Evolutionary conservation across 2,888 invertebrate species (phyloP).

Genomic region (Phlogophora meticulosa): DNA sequence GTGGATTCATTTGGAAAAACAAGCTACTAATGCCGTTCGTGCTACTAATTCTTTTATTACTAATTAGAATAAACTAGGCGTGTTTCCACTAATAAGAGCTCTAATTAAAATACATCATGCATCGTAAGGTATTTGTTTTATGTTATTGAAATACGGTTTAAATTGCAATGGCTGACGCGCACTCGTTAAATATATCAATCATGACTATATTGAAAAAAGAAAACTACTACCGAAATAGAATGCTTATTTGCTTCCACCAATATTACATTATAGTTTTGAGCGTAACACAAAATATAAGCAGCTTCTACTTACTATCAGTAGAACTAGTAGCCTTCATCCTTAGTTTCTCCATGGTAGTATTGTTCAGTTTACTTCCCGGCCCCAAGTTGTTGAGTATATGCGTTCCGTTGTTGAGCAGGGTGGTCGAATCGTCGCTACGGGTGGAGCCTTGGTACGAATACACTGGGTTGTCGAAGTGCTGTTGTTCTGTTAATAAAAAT

Average conservation of each 20-base stretch:
- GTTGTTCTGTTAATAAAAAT: constrained; percentile 91
- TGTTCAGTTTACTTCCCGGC: constrained; percentile 87
- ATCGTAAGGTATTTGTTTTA: too few species aligned
- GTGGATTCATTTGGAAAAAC: not conserved
- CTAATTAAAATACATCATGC: too few species aligned
- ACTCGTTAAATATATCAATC: too few species aligned
- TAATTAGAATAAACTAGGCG: too few species aligned
- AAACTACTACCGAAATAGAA: too few species aligned
- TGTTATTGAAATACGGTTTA: too few species aligned
- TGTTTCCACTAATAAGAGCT: too few species aligned
- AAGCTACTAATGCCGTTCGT: not conserved
- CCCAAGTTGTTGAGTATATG: constrained; percentile 92
- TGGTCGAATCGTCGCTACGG: constrained; percentile 90
- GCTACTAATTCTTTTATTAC: not conserved
- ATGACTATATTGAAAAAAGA: too few species aligned
- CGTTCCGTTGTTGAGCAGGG: constrained; percentile 90
- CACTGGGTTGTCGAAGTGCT: constrained; percentile 98
- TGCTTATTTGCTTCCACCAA: not conserved
- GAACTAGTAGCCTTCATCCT: constrained; percentile 89
- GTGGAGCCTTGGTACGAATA: constrained; percentile 93
- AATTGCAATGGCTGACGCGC: too few species aligned
- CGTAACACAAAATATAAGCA: not conserved
- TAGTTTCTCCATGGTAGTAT: constrained; percentile 91
- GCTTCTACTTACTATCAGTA: constrained; percentile 79
- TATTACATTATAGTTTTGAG: not conserved